Evolutionary conservation across 2,113 vertebrate species (phyloP).

Genomic region (Pipra filicauda): DNA sequence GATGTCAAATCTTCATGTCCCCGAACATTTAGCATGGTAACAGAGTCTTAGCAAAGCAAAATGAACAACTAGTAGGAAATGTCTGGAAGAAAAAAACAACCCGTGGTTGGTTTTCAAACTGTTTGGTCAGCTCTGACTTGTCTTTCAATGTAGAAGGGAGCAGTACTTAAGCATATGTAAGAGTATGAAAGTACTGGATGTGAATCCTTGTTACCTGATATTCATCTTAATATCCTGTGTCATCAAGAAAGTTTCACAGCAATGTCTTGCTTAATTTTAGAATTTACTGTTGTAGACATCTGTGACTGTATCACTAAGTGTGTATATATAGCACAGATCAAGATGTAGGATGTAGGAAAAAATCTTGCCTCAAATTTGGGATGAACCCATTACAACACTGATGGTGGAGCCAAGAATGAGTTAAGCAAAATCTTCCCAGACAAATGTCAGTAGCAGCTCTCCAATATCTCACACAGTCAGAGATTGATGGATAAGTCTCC

Average conservation of each 20-base stretch:
- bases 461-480: slow-evolving; percentile 18
- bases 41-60: not conserved
- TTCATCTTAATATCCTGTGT: not conserved
- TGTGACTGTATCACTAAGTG: not conserved
- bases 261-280: not conserved
- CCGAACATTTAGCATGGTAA: not conserved
- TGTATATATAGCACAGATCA: not conserved
- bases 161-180: not conserved
- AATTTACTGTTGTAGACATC: not conserved
- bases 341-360: not conserved
- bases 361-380: not conserved
- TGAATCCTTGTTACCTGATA: not conserved
- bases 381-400: not conserved
- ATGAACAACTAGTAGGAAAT: not conserved
- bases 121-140: not conserved
- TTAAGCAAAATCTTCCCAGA: slow-evolving; percentile 35
- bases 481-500: slow-evolving; percentile 23
- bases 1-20: not conserved
- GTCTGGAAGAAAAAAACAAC: not conserved
- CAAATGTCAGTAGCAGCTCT: not conserved
- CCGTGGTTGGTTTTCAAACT: not conserved
- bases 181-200: not conserved
- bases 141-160: not conserved
- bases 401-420: not conserved
- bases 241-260: not conserved